These are phyloP conservation scores for Tichodroma muraria DNA, from an alignment of 2,113 vertebrate species.

Conservation along the genomic window DNA sequence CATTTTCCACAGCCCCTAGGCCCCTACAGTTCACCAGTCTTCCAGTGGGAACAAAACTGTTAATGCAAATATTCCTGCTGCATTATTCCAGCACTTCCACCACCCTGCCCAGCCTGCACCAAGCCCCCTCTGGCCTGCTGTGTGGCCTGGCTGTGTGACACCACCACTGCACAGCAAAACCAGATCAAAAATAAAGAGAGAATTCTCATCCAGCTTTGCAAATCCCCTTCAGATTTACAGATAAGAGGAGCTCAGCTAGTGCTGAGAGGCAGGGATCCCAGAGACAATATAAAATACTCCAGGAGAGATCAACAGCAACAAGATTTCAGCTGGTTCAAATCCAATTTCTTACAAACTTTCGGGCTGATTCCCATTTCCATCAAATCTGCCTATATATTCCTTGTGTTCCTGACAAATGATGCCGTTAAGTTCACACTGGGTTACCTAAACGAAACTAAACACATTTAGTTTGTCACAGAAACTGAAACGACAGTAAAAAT, in stretches of 20 bases:
- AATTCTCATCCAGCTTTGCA: background rate
- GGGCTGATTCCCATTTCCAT: background rate
- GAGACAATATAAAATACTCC: background rate
- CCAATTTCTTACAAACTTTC: background rate
- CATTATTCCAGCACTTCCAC: background rate
- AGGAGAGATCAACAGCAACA: background rate
- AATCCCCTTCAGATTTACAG: background rate
- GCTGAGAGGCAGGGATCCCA: background rate
- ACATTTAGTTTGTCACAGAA: background rate
- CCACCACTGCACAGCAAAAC: background rate
- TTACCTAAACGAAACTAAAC: background rate
- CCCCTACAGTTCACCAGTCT: background rate
- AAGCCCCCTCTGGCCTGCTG: no score
- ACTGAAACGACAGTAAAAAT: constrained; percentile 2
- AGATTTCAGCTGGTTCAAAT: constrained; percentile 12
- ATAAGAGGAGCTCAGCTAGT: background rate
- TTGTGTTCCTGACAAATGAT: background rate
- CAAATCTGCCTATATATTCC: background rate
- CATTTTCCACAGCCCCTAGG: background rate
- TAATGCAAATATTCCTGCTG: background rate
- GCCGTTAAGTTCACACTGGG: background rate
- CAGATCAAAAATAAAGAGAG: background rate
- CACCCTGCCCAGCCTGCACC: background rate
- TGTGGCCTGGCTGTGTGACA: background rate
- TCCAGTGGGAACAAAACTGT: background rate